phyloP scores from a whole-genome alignment of 2,888 invertebrate genomes.

The Formica aserva region DNA sequence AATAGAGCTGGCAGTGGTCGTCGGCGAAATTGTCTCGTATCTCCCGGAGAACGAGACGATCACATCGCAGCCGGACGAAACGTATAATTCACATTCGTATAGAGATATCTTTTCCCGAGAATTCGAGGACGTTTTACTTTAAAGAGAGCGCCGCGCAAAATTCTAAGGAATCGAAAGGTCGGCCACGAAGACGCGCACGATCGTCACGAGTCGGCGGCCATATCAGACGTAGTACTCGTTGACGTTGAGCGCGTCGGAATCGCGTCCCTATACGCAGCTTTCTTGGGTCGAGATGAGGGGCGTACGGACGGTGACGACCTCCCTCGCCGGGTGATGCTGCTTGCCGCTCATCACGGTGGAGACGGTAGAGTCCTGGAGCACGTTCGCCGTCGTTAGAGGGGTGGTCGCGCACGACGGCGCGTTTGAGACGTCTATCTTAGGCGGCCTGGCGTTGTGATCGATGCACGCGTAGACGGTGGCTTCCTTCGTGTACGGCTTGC shows the following conservation, averaged over 20 bases:
- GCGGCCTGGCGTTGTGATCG: slow-evolving; percentile 89
- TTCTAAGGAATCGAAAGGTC: slow-evolving; percentile 24
- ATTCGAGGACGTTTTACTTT: slow-evolving; percentile 22
- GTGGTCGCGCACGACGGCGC: slow-evolving; percentile 63
- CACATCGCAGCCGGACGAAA: slow-evolving; percentile 6
- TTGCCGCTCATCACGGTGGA: slow-evolving; percentile 69
- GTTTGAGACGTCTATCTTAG: slow-evolving; percentile 79
- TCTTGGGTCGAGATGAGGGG: slow-evolving; percentile 84
- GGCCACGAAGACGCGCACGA: slow-evolving; percentile 61
- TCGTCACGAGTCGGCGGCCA: slow-evolving; percentile 59
- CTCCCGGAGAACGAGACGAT: background rate
- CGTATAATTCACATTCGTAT: slow-evolving; percentile 25
- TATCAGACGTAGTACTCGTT: slow-evolving; percentile 85
- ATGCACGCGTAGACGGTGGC: slow-evolving; percentile 92
- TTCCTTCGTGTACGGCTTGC: slow-evolving; percentile 88
- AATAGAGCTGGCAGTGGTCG: background rate
- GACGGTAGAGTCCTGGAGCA: slow-evolving; percentile 72
- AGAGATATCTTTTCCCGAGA: slow-evolving; percentile 33
- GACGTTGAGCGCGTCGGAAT: slow-evolving; percentile 84
- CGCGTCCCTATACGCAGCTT: slow-evolving; percentile 85
- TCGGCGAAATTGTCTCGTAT: slow-evolving; percentile 9
- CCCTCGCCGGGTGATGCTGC: slow-evolving; percentile 82
- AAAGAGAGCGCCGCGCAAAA: background rate
- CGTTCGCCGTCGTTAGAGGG: slow-evolving; percentile 68
- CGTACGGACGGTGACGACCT: slow-evolving; percentile 85